phyloP scores from a whole-genome alignment of 2,888 invertebrate genomes.

The Cenopis cana region DNA sequence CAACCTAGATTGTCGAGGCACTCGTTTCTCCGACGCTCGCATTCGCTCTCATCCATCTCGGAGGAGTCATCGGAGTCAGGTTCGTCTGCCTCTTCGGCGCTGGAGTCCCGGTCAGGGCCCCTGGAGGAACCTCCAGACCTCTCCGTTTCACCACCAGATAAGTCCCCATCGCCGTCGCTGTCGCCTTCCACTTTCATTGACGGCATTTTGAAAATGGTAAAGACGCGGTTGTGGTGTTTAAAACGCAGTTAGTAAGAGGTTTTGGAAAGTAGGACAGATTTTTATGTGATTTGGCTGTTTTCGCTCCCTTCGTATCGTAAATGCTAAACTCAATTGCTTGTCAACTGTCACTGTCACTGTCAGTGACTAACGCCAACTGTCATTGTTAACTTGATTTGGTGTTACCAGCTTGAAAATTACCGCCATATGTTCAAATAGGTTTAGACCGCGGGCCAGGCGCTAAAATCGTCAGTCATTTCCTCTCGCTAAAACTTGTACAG shows the following conservation, averaged over 20 bases:
- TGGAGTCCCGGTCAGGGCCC: slow-evolving; percentile 88
- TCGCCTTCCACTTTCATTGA: slow-evolving; percentile 89
- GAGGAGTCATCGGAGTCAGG: slow-evolving; percentile 94
- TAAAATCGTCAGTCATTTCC: too few species aligned
- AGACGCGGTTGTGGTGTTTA: background rate
- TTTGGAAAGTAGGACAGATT: slow-evolving; percentile 36
- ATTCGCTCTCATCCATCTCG: slow-evolving; percentile 97
- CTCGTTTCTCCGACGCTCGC: slow-evolving; percentile 92
- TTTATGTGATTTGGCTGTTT: slow-evolving; percentile 38
- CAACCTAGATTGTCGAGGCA: slow-evolving; percentile 92
- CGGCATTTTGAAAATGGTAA: slow-evolving; percentile 80
- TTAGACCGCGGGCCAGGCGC: too few species aligned
- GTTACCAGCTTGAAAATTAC: background rate
- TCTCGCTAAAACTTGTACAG: too few species aligned
- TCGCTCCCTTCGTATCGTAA: slow-evolving; percentile 44
- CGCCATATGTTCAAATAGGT: too few species aligned
- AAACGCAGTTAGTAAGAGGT: slow-evolving; percentile 41
- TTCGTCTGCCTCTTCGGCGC: slow-evolving; percentile 91
- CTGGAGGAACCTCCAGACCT: slow-evolving; percentile 88
- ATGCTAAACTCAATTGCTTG: slow-evolving; percentile 28
- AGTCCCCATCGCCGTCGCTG: slow-evolving; percentile 86
- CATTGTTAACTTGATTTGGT: background rate
- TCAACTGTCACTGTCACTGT: slow-evolving; percentile 20
- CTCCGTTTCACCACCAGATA: slow-evolving; percentile 89
- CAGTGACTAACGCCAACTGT: background rate